These are phyloP conservation scores for Actias luna DNA, from an alignment of 2,888 invertebrate genomes.

Conservation along the genomic window DNA sequence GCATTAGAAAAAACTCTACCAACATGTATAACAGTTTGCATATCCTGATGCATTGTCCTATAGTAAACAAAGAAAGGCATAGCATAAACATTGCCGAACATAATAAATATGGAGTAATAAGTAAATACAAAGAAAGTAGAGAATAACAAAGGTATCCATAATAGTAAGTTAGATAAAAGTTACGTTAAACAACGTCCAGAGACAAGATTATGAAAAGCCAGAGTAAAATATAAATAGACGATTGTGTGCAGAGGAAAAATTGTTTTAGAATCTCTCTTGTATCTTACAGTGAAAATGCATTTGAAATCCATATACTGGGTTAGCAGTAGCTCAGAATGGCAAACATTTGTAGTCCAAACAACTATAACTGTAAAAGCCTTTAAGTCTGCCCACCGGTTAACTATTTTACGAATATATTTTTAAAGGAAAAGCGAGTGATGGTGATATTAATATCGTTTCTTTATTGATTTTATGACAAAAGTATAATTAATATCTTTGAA, in stretches of 20 bases:
- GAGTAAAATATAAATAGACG: conserved; percentile 3
- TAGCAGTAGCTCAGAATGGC: conserved; percentile 31
- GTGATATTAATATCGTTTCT: background rate
- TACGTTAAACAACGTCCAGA: background rate
- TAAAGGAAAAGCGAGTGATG: background rate
- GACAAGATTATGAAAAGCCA: background rate
- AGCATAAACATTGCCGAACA: background rate
- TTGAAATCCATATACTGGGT: conserved; percentile 38
- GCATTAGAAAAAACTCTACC: too few species aligned
- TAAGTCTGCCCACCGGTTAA: conserved; percentile 28
- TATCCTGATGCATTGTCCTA: too few species aligned
- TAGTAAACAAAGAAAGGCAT: background rate
- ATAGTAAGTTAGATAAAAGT: background rate
- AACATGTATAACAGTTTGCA: too few species aligned
- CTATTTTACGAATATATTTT: background rate
- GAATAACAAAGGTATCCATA: background rate
- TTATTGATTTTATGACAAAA: background rate
- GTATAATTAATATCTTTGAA: too few species aligned
- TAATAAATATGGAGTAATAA: background rate
- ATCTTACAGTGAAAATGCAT: conserved; percentile 33
- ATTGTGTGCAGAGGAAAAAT: conserved; percentile 19
- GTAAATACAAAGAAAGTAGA: background rate
- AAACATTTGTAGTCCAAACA: conserved; percentile 45
- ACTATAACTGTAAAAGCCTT: conserved; percentile 47
- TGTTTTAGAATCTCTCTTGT: conserved; percentile 31